These are phyloP conservation scores for Tryphoninae sp. DNA, from an alignment of 2,888 invertebrate species.

Conservation along the genomic window DNA sequence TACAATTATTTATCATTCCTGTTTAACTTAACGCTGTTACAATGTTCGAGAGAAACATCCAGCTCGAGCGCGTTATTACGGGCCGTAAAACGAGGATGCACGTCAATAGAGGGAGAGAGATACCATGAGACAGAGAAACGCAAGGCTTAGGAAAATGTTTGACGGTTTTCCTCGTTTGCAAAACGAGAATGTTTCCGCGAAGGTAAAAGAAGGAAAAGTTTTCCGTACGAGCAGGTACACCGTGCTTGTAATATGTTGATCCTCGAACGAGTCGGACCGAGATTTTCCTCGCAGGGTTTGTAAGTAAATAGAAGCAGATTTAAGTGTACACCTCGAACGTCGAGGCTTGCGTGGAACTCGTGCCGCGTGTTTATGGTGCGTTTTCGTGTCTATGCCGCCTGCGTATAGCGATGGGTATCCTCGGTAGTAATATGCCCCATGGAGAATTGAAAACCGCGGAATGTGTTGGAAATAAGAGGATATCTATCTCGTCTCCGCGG, in stretches of 20 bases:
- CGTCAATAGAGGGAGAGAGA: constrained; percentile 20
- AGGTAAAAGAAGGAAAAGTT: constrained; percentile 22
- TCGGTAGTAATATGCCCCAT: constrained; percentile 24
- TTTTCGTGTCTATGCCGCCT: constrained; percentile 50
- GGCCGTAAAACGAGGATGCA: constrained; percentile 44
- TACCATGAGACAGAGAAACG: background rate
- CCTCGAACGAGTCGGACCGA: constrained; percentile 1
- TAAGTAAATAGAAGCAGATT: constrained; percentile 50
- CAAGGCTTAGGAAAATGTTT: constrained; percentile 2
- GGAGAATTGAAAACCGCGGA: constrained; percentile 71
- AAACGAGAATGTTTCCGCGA: constrained; percentile 1
- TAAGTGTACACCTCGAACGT: constrained; percentile 62
- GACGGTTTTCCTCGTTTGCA: constrained; percentile 37
- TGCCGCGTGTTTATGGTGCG: constrained; percentile 56
- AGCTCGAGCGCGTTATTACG: constrained; percentile 49
- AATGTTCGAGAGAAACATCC: constrained; percentile 52
- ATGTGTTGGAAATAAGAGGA: constrained; percentile 67
- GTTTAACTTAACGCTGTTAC: constrained; percentile 55
- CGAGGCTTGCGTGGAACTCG: constrained; percentile 35
- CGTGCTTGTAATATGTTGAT: constrained; percentile 44
- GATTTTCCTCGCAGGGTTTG: constrained; percentile 26
- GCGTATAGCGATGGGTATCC: background rate
- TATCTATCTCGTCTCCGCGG: constrained; percentile 59
- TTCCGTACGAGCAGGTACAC: background rate
- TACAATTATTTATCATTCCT: constrained; percentile 44